phyloP scores from a whole-genome alignment of 2,888 invertebrate species.

The Crossocerus cetratus region DNA sequence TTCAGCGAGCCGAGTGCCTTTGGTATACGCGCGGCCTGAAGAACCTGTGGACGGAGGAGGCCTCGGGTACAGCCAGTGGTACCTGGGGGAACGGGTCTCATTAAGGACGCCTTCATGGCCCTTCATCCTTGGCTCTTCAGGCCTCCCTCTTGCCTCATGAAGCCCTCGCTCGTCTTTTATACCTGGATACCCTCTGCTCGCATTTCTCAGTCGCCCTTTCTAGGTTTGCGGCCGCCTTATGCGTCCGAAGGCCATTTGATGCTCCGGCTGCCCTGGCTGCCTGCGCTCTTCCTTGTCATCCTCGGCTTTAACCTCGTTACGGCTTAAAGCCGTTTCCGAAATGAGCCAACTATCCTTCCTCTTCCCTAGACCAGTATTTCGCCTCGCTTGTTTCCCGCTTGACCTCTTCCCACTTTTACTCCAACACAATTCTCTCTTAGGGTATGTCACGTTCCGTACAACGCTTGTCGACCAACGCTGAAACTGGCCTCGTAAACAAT shows the following conservation, averaged over 20 bases:
- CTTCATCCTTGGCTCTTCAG: slow-evolving; percentile 64
- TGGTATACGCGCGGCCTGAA: slow-evolving; percentile 42
- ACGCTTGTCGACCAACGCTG: too few relatives aligned
- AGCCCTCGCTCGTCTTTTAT: slow-evolving; percentile 62
- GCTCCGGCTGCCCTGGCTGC: too few relatives aligned
- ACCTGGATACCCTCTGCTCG: slow-evolving; percentile 58
- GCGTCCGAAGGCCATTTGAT: slow-evolving; percentile 57
- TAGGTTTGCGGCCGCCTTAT: slow-evolving; percentile 49
- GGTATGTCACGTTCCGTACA: too few relatives aligned
- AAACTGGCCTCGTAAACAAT: too few relatives aligned
- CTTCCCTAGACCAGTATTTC: too few relatives aligned
- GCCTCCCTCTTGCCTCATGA: slow-evolving; percentile 42
- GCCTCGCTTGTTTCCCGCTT: too few relatives aligned
- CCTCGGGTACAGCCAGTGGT: slow-evolving; percentile 40
- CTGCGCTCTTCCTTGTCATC: slow-evolving; percentile 55
- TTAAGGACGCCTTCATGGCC: slow-evolving; percentile 69
- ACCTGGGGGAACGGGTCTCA: slow-evolving; percentile 69
- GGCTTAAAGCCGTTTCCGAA: slow-evolving; percentile 42
- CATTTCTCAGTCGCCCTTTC: slow-evolving; percentile 44
- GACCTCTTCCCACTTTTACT: too few relatives aligned
- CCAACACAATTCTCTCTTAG: too few relatives aligned
- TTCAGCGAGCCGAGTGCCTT: slow-evolving; percentile 46
- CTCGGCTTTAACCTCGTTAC: slow-evolving; percentile 56
- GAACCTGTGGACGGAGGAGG: slow-evolving; percentile 53
- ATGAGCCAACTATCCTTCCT: slow-evolving; percentile 29